A percentile compares a stretch with the other conserved stretches of the same genome.
These are phyloP conservation scores for Paradoxurus hermaphroditus DNA, from an alignment of 2,113 vertebrate species.

Conservation along the genomic window DNA sequence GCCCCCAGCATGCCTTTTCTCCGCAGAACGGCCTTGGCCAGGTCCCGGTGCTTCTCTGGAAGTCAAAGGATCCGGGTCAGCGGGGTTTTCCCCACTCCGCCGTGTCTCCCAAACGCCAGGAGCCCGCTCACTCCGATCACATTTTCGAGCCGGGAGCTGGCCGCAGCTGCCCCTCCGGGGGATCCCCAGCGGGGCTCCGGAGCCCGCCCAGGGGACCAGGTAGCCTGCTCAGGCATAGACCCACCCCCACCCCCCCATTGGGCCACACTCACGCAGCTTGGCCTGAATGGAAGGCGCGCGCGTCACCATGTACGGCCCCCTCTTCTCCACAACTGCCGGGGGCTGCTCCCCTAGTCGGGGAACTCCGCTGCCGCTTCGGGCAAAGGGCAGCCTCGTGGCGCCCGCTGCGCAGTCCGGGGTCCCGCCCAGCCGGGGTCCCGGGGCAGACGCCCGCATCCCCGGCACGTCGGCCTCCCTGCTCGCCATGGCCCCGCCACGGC, in stretches of 20 bases:
- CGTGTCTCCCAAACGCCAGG: neutral
- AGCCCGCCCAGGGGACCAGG: neutral
- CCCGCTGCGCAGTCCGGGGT: neutral
- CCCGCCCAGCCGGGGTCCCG: neutral
- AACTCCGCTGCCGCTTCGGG: neutral
- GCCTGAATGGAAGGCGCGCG: conserved; percentile 89
- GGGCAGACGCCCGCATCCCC: accelerated
- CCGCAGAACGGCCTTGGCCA: conserved; percentile 90
- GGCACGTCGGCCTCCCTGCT: neutral
- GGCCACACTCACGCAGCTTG: conserved; percentile 90
- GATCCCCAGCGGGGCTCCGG: neutral
- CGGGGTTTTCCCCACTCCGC: neutral
- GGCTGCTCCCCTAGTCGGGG: neutral
- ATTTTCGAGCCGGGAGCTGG: neutral
- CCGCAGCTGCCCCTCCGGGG: neutral
- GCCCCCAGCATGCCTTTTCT: conserved; percentile 90
- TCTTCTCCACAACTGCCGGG: conserved; percentile 84
- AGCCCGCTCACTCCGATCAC: neutral
- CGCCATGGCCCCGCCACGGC: conserved; percentile 30
- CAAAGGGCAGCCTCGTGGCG: neutral
- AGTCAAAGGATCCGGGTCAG: conserved; percentile 58
- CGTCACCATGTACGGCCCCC: conserved; percentile 92
- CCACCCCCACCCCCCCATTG: neutral
- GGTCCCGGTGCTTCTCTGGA: conserved; percentile 92
- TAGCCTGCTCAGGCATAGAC: neutral